These are phyloP conservation scores for Sardina pilchardus DNA, from an alignment of 2,113 vertebrate species.

Conservation along the genomic window DNA sequence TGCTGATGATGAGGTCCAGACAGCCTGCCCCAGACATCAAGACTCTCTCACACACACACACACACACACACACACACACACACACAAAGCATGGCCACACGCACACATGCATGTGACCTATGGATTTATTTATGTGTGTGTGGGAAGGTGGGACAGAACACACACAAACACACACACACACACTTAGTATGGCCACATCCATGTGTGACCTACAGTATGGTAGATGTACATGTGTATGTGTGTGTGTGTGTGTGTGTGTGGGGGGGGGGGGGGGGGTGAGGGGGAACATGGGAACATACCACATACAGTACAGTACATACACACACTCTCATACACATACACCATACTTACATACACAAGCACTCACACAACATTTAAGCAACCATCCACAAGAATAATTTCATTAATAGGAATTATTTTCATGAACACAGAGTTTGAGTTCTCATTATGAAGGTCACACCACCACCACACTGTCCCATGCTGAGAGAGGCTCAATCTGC, in stretches of 20 bases:
- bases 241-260: neutral
- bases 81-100: neutral
- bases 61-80: neutral
- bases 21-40: slow-evolving; percentile 14
- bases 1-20: neutral
- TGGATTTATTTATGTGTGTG: neutral
- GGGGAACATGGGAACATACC: neutral
- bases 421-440: neutral
- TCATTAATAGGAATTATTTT: neutral
- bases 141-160: neutral
- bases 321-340: neutral
- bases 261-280: neutral
- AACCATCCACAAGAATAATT: neutral
- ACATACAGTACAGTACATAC: too few relatives aligned
- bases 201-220: neutral
- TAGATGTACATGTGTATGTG: neutral
- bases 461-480: neutral
- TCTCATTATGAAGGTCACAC: neutral
- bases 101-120: neutral
- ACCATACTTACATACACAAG: too few relatives aligned
- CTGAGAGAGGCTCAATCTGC: neutral
- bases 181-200: neutral
- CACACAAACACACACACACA: neutral
- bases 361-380: neutral
- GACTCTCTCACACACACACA: neutral